Conservation (phyloP, 2,797 vertebrate species). For the Sciurus vulgaris region DNA sequence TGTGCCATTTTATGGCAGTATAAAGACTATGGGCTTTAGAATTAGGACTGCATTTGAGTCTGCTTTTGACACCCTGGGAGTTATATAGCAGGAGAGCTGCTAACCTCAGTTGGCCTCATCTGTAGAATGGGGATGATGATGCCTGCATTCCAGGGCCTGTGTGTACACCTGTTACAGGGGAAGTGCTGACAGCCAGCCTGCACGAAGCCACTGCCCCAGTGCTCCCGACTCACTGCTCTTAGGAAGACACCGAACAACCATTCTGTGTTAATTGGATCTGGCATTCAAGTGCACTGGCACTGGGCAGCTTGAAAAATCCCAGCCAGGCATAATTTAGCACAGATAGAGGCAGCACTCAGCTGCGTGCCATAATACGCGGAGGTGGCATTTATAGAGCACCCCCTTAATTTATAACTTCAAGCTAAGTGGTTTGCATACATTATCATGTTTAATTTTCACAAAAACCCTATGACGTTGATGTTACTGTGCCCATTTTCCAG, state of each 20-base stretch:
- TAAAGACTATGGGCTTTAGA: background rate
- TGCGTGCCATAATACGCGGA: background rate
- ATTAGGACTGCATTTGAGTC: background rate
- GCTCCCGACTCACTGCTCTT: background rate
- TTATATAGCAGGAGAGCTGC: background rate
- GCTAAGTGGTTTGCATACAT: background rate
- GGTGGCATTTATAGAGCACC: background rate
- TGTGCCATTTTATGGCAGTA: background rate
- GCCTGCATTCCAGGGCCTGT: background rate
- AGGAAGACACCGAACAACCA: background rate
- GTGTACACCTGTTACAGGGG: fast-evolving
- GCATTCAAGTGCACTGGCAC: background rate
- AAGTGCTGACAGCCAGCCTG: background rate
- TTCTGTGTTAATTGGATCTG: background rate
- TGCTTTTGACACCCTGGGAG: background rate
- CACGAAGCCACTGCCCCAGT: background rate
- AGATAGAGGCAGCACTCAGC: background rate
- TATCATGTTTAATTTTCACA: background rate
- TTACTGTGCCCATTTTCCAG: slow-evolving; percentile 28
- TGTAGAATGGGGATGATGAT: background rate
- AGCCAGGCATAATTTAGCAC: background rate
- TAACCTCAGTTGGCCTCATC: background rate
- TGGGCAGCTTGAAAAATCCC: background rate
- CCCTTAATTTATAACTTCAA: background rate
- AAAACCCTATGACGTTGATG: background rate